These are phyloP conservation scores for Micropterix aruncella DNA, from an alignment of 2,888 invertebrate genomes.

Conservation along the genomic window DNA sequence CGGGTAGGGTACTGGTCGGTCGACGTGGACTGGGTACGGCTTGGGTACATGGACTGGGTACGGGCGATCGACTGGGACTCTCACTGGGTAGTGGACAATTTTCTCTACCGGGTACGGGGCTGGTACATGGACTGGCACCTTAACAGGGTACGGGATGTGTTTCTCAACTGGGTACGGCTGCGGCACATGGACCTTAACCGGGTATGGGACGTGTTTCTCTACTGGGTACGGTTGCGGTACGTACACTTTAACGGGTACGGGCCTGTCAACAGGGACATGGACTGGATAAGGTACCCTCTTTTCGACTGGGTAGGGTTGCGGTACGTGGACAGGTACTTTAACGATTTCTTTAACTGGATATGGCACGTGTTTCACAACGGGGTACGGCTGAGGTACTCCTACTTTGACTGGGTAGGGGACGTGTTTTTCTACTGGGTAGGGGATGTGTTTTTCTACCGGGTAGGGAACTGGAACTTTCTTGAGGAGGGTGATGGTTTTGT, in stretches of 20 bases:
- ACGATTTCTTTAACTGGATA: constrained; percentile 49
- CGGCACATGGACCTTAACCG: constrained; percentile 53
- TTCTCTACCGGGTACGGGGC: constrained; percentile 43
- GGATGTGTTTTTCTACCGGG: constrained; percentile 58
- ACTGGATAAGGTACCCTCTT: constrained; percentile 41
- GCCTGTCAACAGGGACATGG: constrained; percentile 37
- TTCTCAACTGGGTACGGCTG: constrained; percentile 56
- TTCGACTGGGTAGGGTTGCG: constrained; percentile 57
- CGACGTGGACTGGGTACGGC: constrained; percentile 44
- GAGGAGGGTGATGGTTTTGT: constrained; percentile 57
- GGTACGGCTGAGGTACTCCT: constrained; percentile 54
- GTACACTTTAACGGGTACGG: constrained; percentile 35
- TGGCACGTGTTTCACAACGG: constrained; percentile 49
- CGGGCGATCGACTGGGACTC: constrained; percentile 49
- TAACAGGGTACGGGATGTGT: constrained; percentile 49
- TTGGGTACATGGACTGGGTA: constrained; percentile 48
- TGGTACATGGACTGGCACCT: constrained; percentile 44
- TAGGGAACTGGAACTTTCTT: constrained; percentile 60
- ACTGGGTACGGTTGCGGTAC: constrained; percentile 45
- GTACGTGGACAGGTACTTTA: constrained; percentile 47
- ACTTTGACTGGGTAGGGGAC: constrained; percentile 49
- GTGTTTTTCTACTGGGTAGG: constrained; percentile 50
- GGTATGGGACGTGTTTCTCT: constrained; percentile 47
- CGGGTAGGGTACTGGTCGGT: constrained; percentile 43
- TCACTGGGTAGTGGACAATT: constrained; percentile 43